Conservation (phyloP, 2,888 invertebrate species). For the Rhingia rostrata region DNA sequence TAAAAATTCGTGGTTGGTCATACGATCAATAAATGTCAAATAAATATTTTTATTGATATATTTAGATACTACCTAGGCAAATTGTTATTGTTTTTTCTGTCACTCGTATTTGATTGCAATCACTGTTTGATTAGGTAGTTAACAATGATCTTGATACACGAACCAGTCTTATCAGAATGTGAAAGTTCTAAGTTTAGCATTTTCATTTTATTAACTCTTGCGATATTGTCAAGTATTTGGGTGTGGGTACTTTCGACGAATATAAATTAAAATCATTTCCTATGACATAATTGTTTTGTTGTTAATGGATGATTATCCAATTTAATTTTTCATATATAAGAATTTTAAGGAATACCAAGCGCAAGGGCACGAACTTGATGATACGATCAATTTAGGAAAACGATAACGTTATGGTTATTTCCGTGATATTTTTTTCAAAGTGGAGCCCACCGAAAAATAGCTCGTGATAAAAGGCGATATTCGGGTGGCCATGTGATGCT, state of each 20-base stretch:
- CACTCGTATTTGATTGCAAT: constrained; percentile 12
- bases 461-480: too few relatives aligned
- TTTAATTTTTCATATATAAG: not conserved
- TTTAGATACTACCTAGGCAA: not conserved
- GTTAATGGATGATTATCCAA: not conserved
- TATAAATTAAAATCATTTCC: constrained; percentile 6
- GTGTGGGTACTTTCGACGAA: not conserved
- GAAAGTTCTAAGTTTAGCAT: not conserved
- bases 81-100: not conserved
- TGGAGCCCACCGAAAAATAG: too few relatives aligned
- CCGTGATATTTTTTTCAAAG: too few relatives aligned
- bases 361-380: not conserved
- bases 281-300: not conserved
- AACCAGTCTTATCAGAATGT: constrained; percentile 2
- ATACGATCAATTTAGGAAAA: not conserved
- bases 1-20: constrained; percentile 30
- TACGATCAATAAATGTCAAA: not conserved
- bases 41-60: constrained; percentile 1
- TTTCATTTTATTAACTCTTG: not conserved
- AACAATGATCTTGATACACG: not conserved
- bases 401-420: not conserved
- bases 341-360: not conserved
- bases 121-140: constrained; percentile 11
- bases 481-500: too few relatives aligned
- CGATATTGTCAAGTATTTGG: constrained; percentile 13